Conservation (phyloP, 2,797 vertebrate genomes). For the Anas georgica region DNA sequence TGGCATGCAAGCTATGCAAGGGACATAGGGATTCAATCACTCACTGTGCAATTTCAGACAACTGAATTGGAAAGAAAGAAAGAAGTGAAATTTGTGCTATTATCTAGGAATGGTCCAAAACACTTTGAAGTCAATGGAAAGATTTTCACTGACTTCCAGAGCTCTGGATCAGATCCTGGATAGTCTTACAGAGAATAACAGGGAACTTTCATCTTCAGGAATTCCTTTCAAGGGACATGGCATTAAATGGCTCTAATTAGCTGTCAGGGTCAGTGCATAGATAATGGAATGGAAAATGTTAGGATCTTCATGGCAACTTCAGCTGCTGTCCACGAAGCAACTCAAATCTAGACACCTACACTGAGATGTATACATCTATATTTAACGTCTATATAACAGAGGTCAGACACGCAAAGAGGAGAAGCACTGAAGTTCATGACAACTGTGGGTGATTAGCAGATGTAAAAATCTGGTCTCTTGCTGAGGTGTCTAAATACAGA, state of each 20-base stretch:
- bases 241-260: not conserved
- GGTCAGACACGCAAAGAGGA: not conserved
- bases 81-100: conserved; percentile 36
- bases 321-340: not conserved
- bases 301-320: not conserved
- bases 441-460: not conserved
- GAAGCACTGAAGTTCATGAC: not conserved
- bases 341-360: not conserved
- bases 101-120: conserved; percentile 20
- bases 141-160: conserved; percentile 28
- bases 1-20: conserved; percentile 34
- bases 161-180: conserved; percentile 26
- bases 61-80: not conserved
- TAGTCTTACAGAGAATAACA: conserved; percentile 11
- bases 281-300: not conserved
- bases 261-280: not conserved
- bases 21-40: conserved; percentile 59
- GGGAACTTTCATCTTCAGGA: conserved; percentile 35
- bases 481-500: not conserved
- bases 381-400: not conserved
- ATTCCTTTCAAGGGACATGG: conserved; percentile 23
- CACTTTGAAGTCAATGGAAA: conserved; percentile 54
- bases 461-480: not conserved
- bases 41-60: not conserved
- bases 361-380: not conserved